Percentiles rank a stretch among this genome's conserved stretches.
These are phyloP conservation scores for Oxyteleia sp. DNA, from an alignment of 2,888 invertebrate species.

Conservation along the genomic window DNA sequence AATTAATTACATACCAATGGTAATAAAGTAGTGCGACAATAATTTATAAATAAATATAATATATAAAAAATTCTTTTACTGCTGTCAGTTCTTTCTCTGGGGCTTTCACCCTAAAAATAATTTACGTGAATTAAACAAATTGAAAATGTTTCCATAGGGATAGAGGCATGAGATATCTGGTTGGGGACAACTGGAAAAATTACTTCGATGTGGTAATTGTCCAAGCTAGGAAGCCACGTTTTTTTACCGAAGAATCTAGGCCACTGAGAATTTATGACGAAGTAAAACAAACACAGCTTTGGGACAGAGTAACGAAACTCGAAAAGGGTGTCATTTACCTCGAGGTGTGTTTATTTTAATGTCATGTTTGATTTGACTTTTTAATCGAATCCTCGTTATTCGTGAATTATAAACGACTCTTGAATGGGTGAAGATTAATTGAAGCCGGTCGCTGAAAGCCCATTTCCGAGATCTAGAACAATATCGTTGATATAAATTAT, in stretches of 20 bases:
- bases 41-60: too few relatives aligned
- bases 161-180: conserved; percentile 96
- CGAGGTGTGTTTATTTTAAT: conserved; percentile 90
- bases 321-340: conserved; percentile 97
- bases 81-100: too few relatives aligned
- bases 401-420: conserved; percentile 47
- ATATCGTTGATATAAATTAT: conserved; percentile 46
- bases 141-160: conserved; percentile 89
- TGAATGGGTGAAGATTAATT: conserved; percentile 44
- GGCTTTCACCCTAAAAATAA: too few relatives aligned
- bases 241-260: conserved; percentile 97
- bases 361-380: conserved; percentile 56
- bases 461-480: conserved; percentile 32
- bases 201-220: conserved; percentile 98
- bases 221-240: conserved; percentile 97
- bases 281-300: conserved; percentile 93
- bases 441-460: conserved; percentile 7
- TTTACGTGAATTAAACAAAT: conserved; percentile 16
- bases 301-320: conserved; percentile 96
- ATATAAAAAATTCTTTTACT: too few relatives aligned
- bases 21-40: too few relatives aligned
- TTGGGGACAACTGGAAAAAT: conserved; percentile 95
- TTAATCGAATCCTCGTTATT: conserved; percentile 54
- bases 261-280: conserved; percentile 96
- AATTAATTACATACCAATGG: too few relatives aligned